Conservation (phyloP, 30 jellyfish, hydroid and myxozoan genomes). For the Aurelia aurita region DNA sequence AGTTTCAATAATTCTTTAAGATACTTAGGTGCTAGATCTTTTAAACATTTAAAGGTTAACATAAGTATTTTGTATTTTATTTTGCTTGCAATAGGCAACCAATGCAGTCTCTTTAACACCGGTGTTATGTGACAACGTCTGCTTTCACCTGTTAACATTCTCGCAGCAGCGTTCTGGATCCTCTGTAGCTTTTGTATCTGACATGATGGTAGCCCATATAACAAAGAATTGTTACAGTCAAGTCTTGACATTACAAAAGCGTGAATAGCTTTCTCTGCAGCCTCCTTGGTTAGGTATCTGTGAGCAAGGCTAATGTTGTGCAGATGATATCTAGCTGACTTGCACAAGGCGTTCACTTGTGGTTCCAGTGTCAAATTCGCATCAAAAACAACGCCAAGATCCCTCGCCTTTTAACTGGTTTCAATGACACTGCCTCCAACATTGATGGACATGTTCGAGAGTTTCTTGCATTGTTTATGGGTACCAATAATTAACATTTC, state of each 20-base stretch:
- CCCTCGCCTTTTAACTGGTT: no score
- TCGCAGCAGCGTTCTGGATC: constrained; percentile 18
- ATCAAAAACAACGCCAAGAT: no score
- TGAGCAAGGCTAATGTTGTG: constrained; percentile 30
- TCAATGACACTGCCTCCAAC: no score
- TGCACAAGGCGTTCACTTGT: no score
- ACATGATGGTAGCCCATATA: constrained; percentile 27
- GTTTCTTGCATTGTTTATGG: no score
- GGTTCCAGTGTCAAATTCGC: no score
- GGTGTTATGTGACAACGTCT: constrained; percentile 4
- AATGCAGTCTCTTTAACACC: constrained; percentile 13
- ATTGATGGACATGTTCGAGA: no score
- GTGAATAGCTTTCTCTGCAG: constrained; percentile 53
- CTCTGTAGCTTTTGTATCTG: no score
- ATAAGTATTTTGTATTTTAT: constrained; percentile 5
- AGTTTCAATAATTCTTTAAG: constrained; percentile 4
- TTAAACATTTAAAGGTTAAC: constrained; percentile 14
- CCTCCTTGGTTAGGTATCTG: constrained; percentile 48
- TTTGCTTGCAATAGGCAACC: constrained; percentile 14
- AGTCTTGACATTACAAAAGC: constrained; percentile 54
- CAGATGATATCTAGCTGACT: constrained; percentile 8
- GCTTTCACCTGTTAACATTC: constrained; percentile 3
- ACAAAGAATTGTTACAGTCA: constrained; percentile 42
- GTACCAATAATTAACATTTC: constrained; percentile 28
- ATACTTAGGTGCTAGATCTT: neutral